Percentiles rank a stretch among this genome's conserved stretches.
Evolutionary conservation across 1,140 invertebrate species (phyloP).

Genomic region (Riptortus pedestris): DNA sequence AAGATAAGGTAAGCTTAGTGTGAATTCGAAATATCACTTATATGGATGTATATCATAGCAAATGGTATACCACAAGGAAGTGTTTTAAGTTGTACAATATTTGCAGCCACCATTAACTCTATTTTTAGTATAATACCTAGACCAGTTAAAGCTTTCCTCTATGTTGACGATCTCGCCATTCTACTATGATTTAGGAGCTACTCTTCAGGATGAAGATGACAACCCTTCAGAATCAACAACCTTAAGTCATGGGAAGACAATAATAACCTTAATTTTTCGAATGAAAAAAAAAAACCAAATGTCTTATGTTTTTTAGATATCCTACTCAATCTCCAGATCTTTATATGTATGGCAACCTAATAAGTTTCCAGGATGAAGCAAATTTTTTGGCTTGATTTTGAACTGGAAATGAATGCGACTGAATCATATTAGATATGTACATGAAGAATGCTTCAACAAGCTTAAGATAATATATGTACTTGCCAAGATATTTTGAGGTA

Average conservation of each 20-base stretch:
- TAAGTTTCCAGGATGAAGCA: not conserved
- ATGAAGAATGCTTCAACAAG: not conserved
- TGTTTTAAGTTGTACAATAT: not conserved
- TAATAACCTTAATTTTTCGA: not conserved
- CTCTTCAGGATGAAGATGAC: not conserved
- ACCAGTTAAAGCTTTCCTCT: not conserved
- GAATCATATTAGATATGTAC: not conserved
- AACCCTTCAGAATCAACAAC: not conserved
- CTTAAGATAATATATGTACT: not conserved
- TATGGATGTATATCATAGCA: too few relatives aligned
- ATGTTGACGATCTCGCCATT: not conserved
- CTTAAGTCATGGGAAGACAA: not conserved
- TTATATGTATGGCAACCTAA: not conserved
- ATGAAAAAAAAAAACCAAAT: not conserved
- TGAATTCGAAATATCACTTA: too few relatives aligned
- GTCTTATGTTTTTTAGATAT: not conserved
- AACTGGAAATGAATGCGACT: not conserved
- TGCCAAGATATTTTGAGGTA: not conserved
- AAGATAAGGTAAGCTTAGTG: too few relatives aligned
- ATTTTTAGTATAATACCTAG: constrained; percentile 7
- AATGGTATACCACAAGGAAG: not conserved
- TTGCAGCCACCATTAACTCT: not conserved
- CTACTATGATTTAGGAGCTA: not conserved
- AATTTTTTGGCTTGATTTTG: not conserved
- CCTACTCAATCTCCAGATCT: not conserved